phyloP scores from a whole-genome alignment of 2,888 invertebrate genomes.

The Schizaphis graminum region DNA sequence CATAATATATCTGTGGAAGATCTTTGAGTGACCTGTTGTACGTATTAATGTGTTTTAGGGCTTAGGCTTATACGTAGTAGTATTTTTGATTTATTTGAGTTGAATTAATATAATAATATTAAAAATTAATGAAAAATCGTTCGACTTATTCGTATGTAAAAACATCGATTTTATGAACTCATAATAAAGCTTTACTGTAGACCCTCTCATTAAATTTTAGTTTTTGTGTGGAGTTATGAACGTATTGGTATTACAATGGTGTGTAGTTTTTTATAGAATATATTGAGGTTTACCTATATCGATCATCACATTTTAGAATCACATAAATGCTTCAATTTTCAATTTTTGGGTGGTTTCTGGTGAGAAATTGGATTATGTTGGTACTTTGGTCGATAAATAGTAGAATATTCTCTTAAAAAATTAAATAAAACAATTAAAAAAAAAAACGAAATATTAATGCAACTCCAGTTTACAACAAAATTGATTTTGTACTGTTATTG shows the following conservation, averaged over 20 bases:
- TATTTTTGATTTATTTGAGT: no score
- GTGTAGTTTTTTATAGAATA: background rate
- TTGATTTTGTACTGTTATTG: background rate
- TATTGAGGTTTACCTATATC: background rate
- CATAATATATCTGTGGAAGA: background rate
- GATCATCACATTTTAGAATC: background rate
- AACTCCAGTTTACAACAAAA: background rate
- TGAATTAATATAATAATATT: background rate
- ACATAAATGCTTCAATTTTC: background rate
- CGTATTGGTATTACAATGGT: background rate
- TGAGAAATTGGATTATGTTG: background rate
- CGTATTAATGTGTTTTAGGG: background rate
- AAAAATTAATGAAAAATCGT: background rate
- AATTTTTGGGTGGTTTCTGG: background rate
- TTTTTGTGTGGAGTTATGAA: background rate
- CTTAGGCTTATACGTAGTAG: background rate
- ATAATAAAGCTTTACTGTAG: background rate
- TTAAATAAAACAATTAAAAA: background rate
- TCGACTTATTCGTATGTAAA: background rate
- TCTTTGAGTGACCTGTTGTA: background rate
- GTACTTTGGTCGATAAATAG: background rate
- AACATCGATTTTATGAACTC: background rate
- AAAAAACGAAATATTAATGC: background rate
- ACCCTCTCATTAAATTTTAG: background rate
- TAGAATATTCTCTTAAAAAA: background rate